phyloP scores from a whole-genome alignment of 2,797 vertebrate genomes.

The Bufotes viridis region DNA sequence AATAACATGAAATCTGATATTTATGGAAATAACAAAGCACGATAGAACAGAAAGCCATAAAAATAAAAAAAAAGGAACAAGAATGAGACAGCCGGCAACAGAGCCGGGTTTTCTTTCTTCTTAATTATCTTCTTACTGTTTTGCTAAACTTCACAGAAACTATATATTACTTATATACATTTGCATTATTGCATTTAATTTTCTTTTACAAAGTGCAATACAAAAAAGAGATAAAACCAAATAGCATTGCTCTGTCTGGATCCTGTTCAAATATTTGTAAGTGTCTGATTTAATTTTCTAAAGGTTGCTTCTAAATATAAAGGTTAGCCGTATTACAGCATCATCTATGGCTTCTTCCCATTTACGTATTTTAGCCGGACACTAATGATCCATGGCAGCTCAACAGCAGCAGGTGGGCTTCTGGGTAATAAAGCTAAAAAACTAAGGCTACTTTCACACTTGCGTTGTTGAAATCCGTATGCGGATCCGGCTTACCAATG shows the following conservation, averaged over 20 bases:
- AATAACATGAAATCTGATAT: constrained; percentile 65
- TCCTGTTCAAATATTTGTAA: constrained; percentile 23
- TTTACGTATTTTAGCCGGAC: constrained; percentile 26
- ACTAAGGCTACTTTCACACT: too few relatives aligned
- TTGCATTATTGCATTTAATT: not conserved
- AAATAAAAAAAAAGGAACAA: not conserved
- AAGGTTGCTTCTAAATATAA: constrained; percentile 5
- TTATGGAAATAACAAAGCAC: constrained; percentile 53
- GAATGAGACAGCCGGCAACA: not conserved
- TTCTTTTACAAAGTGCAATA: not conserved
- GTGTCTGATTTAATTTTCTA: constrained; percentile 17
- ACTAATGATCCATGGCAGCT: constrained; percentile 15
- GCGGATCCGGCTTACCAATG: too few relatives aligned
- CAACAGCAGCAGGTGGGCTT: constrained; percentile 18
- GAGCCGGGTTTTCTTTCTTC: not conserved
- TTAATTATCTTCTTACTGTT: not conserved
- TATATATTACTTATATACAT: not conserved
- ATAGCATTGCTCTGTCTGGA: not conserved
- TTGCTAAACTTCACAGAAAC: not conserved
- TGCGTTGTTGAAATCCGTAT: too few relatives aligned
- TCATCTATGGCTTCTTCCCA: constrained; percentile 8
- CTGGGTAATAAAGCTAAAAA: constrained; percentile 5
- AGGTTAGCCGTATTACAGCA: constrained; percentile 9
- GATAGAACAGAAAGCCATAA: constrained; percentile 25
- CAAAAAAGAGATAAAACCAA: not conserved